phyloP scores from a whole-genome alignment of 2,797 vertebrate genomes.

The Pitangus sulphuratus region DNA sequence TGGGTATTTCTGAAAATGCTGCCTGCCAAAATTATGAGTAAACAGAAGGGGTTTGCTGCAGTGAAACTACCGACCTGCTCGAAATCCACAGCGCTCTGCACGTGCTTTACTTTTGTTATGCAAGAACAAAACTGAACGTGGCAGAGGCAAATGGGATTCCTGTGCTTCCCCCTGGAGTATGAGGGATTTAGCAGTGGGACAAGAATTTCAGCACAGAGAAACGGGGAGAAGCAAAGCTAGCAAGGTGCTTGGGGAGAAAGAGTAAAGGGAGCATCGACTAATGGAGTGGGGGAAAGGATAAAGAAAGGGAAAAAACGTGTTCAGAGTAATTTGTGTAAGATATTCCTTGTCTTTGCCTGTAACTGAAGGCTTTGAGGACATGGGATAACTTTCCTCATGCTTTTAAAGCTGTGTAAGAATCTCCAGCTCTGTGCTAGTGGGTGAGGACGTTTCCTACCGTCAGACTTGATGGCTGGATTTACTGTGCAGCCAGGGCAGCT shows the following conservation, averaged over 20 bases:
- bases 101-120: background rate
- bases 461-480: background rate
- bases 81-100: background rate
- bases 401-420: background rate
- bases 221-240: background rate
- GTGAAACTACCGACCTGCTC: background rate
- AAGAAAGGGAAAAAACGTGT: background rate
- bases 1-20: background rate
- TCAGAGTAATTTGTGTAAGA: background rate
- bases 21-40: background rate
- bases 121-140: background rate
- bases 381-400: background rate
- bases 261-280: background rate
- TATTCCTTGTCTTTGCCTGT: background rate
- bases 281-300: background rate
- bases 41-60: background rate
- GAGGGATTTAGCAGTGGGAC: background rate
- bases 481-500: background rate
- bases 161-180: rapidly evolving
- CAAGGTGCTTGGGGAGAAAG: background rate
- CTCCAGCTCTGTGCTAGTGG: background rate
- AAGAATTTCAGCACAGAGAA: background rate
- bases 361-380: background rate
- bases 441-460: background rate
- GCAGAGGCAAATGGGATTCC: background rate